These are phyloP conservation scores for Brachionus manjavacas DNA, from an alignment of 1,140 invertebrate genomes.

Conservation along the genomic window DNA sequence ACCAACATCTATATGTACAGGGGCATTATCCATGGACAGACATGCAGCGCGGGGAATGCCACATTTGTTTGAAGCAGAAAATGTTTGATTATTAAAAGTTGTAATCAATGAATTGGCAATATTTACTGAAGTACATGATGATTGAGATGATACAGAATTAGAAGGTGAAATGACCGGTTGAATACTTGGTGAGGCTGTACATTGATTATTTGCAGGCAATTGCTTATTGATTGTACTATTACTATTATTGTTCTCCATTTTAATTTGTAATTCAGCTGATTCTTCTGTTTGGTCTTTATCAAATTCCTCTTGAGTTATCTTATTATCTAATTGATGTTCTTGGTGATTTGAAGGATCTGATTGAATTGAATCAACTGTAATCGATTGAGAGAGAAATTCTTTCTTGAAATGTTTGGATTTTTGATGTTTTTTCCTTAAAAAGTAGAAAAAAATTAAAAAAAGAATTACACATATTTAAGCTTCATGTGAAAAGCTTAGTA, in stretches of 20 bases:
- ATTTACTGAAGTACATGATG: slow-evolving; percentile 2
- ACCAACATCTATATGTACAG: slow-evolving; percentile 50
- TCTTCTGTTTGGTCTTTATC: neutral
- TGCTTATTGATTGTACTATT: neutral
- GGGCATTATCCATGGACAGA: slow-evolving; percentile 35
- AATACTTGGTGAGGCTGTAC: neutral
- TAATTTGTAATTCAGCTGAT: neutral
- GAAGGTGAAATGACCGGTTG: slow-evolving; percentile 10
- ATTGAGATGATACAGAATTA: slow-evolving; percentile 14
- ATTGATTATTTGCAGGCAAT: neutral
- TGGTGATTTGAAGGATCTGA: neutral
- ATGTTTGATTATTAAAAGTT: slow-evolving; percentile 2
- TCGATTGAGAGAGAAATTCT: neutral
- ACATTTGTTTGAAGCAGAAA: neutral
- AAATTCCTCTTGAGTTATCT: neutral
- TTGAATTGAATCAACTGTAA: neutral
- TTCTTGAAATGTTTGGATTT: slow-evolving; percentile 9
- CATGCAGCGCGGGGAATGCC: slow-evolving; percentile 17
- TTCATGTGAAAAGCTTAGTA: neutral
- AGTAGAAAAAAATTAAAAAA: neutral
- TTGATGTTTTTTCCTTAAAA: slow-evolving; percentile 33
- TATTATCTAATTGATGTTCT: neutral
- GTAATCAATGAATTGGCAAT: slow-evolving; percentile 9
- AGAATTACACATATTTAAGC: neutral
- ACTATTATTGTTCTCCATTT: neutral